Base-by-base conservation (phyloP, 1,140 invertebrate genomes). In the Eciton burchellii region DNA sequence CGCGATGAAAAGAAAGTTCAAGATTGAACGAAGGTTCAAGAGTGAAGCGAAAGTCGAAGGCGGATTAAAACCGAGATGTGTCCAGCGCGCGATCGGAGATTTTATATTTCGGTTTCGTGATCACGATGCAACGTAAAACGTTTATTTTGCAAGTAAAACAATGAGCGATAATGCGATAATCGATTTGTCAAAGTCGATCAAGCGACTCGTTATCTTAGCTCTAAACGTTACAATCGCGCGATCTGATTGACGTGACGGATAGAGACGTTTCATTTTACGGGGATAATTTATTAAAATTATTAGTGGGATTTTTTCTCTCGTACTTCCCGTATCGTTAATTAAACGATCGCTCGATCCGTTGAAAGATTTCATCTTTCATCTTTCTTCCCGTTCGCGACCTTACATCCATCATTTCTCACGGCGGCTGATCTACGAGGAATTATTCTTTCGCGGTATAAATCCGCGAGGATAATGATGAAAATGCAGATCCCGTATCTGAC, bases 401-500 rank as follows among this genome's bases (percentile, higher is more conserved):
- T 43, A 71, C 41, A 43, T 9, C 2, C 24, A n/a, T 41, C 3
- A 12, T 19, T 4, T 21, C 11, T 1, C 6, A 26, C 63, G 21
- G 6, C 16, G 29, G 41, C 35, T 65, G 59, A 76, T 54, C 14
- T 65, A 16, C 41, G 21, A 29, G 29, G 14, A 0, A 52, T 77
- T 56, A 45, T 4, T 43, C 66, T 5, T 56, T 35, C 6, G 35
- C 21, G n/a, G 1, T 47, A n/a, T 45, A 63, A 76, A 76, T 63
- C 26, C 26, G n/a, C 19, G 21, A 35, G 63, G 5, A n/a, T 81
- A 83, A 86, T n/a, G n/a, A 86, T 76, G 76, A 83, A 52, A 83
- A 52, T 66, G 83, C 79, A 83, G 83, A 73, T 86, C 77, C 47
- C 65, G 29, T 62, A 66, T 76, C 45, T 86, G 81, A 11, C 72